Evolutionary conservation across 2,888 invertebrate species (phyloP).

Genomic region (Agriopis marginaria): DNA sequence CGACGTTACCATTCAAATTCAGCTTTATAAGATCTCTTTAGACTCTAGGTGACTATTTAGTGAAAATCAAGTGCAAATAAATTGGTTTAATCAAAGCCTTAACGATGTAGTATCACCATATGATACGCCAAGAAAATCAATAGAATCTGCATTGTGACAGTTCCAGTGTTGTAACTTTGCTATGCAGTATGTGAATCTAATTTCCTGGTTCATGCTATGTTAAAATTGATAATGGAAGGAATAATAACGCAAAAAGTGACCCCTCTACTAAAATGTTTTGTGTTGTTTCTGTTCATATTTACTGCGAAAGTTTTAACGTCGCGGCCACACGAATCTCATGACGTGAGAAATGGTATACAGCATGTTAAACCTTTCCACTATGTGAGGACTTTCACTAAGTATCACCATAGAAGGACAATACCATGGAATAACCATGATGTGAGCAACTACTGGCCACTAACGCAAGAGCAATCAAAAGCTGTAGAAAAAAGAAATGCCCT

Average conservation of each 20-base stretch:
- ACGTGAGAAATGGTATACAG: slow-evolving; percentile 71
- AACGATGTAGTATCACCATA: slow-evolving; percentile 18
- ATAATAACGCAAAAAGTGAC: slow-evolving; percentile 73
- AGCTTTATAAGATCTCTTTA: neutral
- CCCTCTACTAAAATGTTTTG: slow-evolving; percentile 78
- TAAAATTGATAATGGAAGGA: slow-evolving; percentile 66
- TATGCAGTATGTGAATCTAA: slow-evolving; percentile 53
- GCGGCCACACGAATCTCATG: slow-evolving; percentile 74
- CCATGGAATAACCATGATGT: slow-evolving; percentile 71
- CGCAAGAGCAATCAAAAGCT: slow-evolving; percentile 59
- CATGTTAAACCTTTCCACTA: slow-evolving; percentile 74
- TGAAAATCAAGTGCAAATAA: neutral
- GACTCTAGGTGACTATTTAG: neutral
- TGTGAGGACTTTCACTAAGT: slow-evolving; percentile 81
- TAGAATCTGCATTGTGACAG: slow-evolving; percentile 70
- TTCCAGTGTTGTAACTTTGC: slow-evolving; percentile 60
- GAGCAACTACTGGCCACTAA: slow-evolving; percentile 63
- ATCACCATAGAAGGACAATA: slow-evolving; percentile 78
- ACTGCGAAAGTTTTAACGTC: slow-evolving; percentile 81
- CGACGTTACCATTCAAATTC: neutral
- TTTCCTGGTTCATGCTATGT: slow-evolving; percentile 23
- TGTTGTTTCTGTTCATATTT: slow-evolving; percentile 79
- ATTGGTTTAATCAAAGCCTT: slow-evolving; percentile 1
- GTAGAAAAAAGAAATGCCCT: slow-evolving; percentile 67
- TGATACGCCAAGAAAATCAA: slow-evolving; percentile 64